Percentiles rank a stretch among this genome's conserved stretches.
Conservation (phyloP, 2,888 invertebrate genomes). For the Morpho achilles region DNA sequence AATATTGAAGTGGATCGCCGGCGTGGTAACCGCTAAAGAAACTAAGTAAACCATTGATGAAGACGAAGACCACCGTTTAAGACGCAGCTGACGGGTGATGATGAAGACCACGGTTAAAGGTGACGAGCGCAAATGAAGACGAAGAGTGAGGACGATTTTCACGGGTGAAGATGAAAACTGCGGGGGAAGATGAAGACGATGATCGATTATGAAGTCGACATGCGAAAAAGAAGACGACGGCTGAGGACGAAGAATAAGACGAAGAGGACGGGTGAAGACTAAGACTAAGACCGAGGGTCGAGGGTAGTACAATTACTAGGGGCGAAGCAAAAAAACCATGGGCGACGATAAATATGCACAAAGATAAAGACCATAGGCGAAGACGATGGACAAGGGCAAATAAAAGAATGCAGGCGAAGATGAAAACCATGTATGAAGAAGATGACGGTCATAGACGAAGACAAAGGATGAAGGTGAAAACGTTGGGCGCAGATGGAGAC, state of each 20-base stretch:
- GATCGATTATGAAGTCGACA: too few relatives aligned
- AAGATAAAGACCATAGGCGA: too few relatives aligned
- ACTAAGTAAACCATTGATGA: too few relatives aligned
- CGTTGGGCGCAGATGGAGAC: neutral
- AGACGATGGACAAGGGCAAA: too few relatives aligned
- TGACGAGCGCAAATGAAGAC: neutral
- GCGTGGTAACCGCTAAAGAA: neutral
- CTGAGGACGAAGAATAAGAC: neutral
- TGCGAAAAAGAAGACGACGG: conserved; percentile 9
- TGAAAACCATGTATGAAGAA: conserved; percentile 6
- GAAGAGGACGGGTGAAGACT: conserved; percentile 6
- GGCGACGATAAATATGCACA: too few relatives aligned
- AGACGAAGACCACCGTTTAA: too few relatives aligned
- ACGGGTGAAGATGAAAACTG: neutral
- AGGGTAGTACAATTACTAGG: neutral
- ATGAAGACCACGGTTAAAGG: neutral
- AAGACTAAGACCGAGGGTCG: too few relatives aligned
- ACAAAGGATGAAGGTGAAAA: conserved; percentile 19
- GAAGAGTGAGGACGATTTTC: conserved; percentile 10
- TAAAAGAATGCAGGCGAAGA: conserved; percentile 4
- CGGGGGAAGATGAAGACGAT: neutral
- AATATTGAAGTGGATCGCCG: neutral
- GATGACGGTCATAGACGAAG: neutral
- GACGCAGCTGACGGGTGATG: neutral
- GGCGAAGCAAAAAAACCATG: neutral